These are phyloP conservation scores for Ommatoiulus sabulosus DNA, from an alignment of 2,888 invertebrate genomes.

Conservation along the genomic window DNA sequence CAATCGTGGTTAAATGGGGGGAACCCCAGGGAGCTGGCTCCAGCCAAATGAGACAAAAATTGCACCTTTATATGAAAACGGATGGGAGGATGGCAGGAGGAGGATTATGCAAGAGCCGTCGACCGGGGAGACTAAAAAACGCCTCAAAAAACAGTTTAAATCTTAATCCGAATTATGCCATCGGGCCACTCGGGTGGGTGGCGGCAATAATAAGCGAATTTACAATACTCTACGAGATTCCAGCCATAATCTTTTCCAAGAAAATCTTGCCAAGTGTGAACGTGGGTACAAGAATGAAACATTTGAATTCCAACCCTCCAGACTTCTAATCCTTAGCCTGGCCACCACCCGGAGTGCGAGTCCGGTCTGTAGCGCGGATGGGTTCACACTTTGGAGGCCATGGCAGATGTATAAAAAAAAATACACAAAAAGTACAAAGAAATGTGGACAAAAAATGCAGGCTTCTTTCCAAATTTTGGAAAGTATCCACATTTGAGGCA, in stretches of 20 bases:
- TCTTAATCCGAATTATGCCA: conserved; percentile 21
- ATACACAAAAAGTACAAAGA: background rate
- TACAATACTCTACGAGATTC: background rate
- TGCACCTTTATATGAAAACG: conserved; percentile 31
- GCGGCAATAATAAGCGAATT: background rate
- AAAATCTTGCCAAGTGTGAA: conserved; percentile 9
- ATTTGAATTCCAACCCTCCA: background rate
- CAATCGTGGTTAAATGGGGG: conserved; percentile 16
- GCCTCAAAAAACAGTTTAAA: background rate
- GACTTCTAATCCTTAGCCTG: background rate
- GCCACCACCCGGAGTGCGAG: background rate
- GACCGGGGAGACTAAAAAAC: background rate
- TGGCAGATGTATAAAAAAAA: background rate
- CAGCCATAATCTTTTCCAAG: background rate
- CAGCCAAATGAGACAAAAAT: conserved; percentile 36
- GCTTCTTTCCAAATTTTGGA: too few species aligned
- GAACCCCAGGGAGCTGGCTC: conserved; percentile 36
- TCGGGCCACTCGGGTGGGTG: conserved; percentile 9
- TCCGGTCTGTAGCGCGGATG: background rate
- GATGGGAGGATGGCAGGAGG: conserved; percentile 6
- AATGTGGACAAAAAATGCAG: background rate
- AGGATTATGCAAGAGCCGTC: conserved; percentile 1
- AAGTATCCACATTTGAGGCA: too few species aligned
- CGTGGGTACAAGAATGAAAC: background rate
- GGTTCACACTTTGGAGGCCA: background rate